phyloP scores from a whole-genome alignment of 2,888 invertebrate species.

The Eucriotettix oculatus region DNA sequence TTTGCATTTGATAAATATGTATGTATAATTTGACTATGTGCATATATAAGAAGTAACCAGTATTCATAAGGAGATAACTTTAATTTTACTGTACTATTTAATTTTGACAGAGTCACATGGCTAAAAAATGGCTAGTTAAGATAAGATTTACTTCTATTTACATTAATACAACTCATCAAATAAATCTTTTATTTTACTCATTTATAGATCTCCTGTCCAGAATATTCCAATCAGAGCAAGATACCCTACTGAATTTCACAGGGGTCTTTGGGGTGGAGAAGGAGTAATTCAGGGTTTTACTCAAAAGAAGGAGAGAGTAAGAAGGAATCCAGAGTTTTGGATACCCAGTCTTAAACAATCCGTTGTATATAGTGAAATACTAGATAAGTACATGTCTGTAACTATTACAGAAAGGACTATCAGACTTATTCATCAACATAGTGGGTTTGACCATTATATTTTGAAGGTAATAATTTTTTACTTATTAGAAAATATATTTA shows the following conservation, averaged over 20 bases:
- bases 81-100: too few species aligned
- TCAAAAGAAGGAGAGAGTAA: constrained; percentile 37
- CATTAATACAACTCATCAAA: too few species aligned
- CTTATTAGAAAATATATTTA: background rate
- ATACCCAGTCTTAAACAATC: constrained; percentile 62
- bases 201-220: constrained; percentile 43
- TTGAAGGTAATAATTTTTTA: constrained; percentile 41
- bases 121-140: too few species aligned
- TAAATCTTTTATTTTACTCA: too few species aligned
- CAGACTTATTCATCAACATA: constrained; percentile 68
- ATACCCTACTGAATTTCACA: constrained; percentile 60
- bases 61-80: too few species aligned
- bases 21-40: too few species aligned
- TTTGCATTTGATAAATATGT: too few species aligned
- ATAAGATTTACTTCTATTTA: too few species aligned
- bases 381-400: constrained; percentile 68
- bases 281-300: constrained; percentile 77
- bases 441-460: constrained; percentile 90
- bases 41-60: too few species aligned
- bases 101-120: too few species aligned
- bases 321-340: constrained; percentile 74
- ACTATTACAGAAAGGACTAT: constrained; percentile 73
- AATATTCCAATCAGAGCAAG: constrained; percentile 59
- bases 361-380: constrained; percentile 78
- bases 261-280: constrained; percentile 95